Base-by-base conservation (phyloP, 2,113 vertebrate genomes). In the Potamarius usumacintae region DNA sequence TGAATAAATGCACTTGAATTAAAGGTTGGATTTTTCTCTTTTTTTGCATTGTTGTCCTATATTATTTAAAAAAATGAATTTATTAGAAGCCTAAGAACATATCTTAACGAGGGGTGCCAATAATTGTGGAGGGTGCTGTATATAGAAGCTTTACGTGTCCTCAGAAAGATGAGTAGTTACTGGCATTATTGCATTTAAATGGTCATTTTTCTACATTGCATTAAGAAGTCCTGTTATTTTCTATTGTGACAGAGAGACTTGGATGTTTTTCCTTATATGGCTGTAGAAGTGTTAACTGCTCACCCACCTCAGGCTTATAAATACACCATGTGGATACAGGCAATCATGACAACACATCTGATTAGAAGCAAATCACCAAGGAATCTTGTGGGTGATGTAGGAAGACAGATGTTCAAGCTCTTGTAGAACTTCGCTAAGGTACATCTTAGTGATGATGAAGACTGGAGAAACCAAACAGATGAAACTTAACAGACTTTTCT, bases 381-480 rank as follows among this genome's bases (percentile, higher is more conserved):
- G 88, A 65, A 71, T 92, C 78, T 85, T 85, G 89, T 86, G 88
- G 81, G 25, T 58, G 27, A 87, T 72, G 58, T 14, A 58, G 9
- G 72, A 17, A 83, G 88, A 63, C 92, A 94, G 91, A 92, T 93
- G 92, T 92, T 89, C 58, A 34, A 77, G 85, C 88, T 88, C 10
- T 20, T 65, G 5, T 4, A 79, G 60, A 79, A 34, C 60, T 20
- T 15, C 8, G 4, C 76, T 53, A 9, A 25, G 48, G 60, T 14
- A 30, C 2, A 4, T 22, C 42, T 57, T 42, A 57, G 18, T 67
- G 15, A 79, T 81, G 10, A 34, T 42, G 22, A 48, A 62, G 34
- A 42, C 18, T 22, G 2, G 57, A 62, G 79, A 82, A 82, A 62
- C 57, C 10, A 42, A 62, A 82, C 4, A 42, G 27, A 34, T 30